Base-by-base conservation (phyloP, 2,113 vertebrate genomes). In the Tetraodon nigroviridis region DNA sequence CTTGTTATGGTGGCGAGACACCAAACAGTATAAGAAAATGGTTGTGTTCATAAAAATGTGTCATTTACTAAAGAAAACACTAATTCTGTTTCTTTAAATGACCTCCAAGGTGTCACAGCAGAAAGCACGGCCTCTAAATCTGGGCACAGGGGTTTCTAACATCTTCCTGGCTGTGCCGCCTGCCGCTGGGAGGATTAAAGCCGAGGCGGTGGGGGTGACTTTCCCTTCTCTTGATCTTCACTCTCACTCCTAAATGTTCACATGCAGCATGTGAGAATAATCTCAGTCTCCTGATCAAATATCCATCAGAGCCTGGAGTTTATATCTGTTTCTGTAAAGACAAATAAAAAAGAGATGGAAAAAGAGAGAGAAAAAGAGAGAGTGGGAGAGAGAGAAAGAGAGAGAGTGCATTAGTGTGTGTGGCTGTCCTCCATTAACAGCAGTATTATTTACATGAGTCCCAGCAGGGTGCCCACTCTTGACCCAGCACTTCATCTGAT, bases 401-500 rank as follows among this genome's bases (percentile, higher is more conserved):
- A 80, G 78, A 64, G 70, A 20, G 6, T 63, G 76, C 73, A 65
- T 84, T 68, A 79, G 77, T 71, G 64, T 80, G 75, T 57, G 69
- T 71, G 69, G 67, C 27, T 59, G 65, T 72, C 60, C 73, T 55
- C 67, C 79, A 79, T 77, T 81, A 76, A 66, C 71, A 68, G 75
- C 54, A 73, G 73, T 84, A 84, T 87, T 84, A 87, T 81, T 87
- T 83, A 81, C 79, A 84, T 63, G 54, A 67, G 53, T 67, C 67
- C 41, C 76, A 75, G 86, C 53, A 16, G 82, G 82, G 63, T n/a
- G 75, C 48, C 47, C 40, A 17, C 56, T 76, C 42, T 49, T 49
- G 61, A 24, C 64, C 67, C 62, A 78, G 55, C 70, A 46, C 54
- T 51, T 73, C 51, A 76, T 59, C 65, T 65, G 71, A 44, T 61